Base-by-base conservation (phyloP, 2,113 vertebrate species). In the Oreochromis tanganicae region DNA sequence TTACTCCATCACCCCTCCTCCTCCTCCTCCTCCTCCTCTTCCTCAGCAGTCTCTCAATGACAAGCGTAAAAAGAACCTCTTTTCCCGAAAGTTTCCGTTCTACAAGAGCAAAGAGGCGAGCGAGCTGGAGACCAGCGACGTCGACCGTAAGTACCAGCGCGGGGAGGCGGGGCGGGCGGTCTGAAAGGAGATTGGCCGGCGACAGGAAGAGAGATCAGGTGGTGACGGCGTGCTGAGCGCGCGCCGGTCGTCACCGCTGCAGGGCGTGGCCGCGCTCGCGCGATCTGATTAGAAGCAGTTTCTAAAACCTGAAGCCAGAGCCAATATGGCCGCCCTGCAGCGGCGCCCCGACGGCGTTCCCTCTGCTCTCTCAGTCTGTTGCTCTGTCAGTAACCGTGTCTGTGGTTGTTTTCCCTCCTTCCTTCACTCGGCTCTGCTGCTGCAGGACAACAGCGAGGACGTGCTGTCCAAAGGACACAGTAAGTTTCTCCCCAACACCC, bases 71-170 rank as follows among this genome's bases (percentile, higher is more conserved):
- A 98, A 98, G 97, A 98, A 97, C 97, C 97, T 99, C 97, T 99
- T 99, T 99, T 97, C 98, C 97, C 98, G 98, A 98, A 99, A 99
- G 97, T 99, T 99, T 96, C 97, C 97, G 95, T 99, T 99, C 98
- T 98, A 99, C 98, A 99, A 99, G 98, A 99, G 97, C 98, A 99
- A 98, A 98, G 98, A 99, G 95, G 97, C 97, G 96, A 98, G 98
- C 95, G 98, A 99, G 95, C 98, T 96, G 97, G 99, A 99, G 97
- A 98, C 98, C 93, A 99, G 98, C 97, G 98, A 99, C 95, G 94
- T 97, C 92, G 98, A 99, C 96, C 98, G 99, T 99, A 98, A 99
- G 99, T 99, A 99, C 96, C 93, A 38, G 71, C 21, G 41, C 6
- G 95, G 61, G 61, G 87, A 84, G 83, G 87, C 16, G 85, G 84